Percentiles rank a stretch among this genome's conserved stretches.
Evolutionary conservation across 2,113 vertebrate species (phyloP).

Genomic region (Chloroceryle aenea): DNA sequence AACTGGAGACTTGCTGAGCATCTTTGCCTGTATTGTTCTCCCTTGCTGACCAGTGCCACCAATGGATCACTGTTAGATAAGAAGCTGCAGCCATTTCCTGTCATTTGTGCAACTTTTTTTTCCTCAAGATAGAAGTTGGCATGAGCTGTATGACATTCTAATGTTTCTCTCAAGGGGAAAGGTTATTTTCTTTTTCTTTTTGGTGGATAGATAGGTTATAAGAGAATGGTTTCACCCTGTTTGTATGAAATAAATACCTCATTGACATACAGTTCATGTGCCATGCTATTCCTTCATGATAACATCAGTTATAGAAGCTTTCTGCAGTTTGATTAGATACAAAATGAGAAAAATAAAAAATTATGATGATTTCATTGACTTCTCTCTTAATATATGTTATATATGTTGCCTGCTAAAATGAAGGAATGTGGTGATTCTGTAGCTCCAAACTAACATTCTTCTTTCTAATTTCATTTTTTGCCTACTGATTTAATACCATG

Average conservation of each 20-base stretch:
- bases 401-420: not conserved
- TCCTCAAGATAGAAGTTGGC: not conserved
- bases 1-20: not conserved
- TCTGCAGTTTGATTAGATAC: not conserved
- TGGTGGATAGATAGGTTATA: not conserved
- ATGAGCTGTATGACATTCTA: not conserved
- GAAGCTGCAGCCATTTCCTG: not conserved
- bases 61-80: not conserved
- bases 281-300: not conserved
- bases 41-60: not conserved
- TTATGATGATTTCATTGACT: not conserved
- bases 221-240: not conserved
- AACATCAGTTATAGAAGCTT: not conserved
- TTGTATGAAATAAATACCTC: not conserved
- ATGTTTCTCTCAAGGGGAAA: not conserved
- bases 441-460: not conserved
- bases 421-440: not conserved
- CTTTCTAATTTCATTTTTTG: not conserved
- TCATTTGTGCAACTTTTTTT: not conserved
- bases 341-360: not conserved
- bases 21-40: not conserved
- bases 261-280: not conserved
- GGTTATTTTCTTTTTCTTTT: not conserved
- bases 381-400: not conserved
- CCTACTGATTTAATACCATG: not conserved